A percentile compares a stretch with the other conserved stretches of the same genome.
These are phyloP conservation scores for Drosophila neocordata DNA, from an alignment of 1,140 invertebrate species.

Conservation along the genomic window DNA sequence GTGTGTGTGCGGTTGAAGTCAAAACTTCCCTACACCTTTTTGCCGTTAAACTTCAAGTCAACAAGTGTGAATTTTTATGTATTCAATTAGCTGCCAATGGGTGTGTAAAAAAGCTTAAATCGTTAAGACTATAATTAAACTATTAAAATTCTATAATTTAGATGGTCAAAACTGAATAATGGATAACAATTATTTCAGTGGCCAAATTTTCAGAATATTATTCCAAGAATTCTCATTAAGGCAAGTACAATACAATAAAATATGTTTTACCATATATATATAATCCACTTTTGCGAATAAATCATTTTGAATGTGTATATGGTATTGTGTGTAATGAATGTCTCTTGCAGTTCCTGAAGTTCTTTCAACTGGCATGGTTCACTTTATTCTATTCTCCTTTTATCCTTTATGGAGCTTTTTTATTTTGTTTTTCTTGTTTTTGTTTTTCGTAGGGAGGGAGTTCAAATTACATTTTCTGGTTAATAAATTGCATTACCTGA, in stretches of 20 bases:
- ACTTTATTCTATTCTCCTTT: neutral
- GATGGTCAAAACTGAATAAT: too few species aligned
- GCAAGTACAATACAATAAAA: too few species aligned
- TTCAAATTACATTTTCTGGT: constrained; percentile 7
- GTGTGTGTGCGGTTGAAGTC: neutral
- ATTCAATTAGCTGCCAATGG: constrained; percentile 64
- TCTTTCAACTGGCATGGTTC: neutral
- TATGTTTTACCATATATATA: too few species aligned
- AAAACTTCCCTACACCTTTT: constrained; percentile 10
- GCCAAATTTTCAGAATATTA: too few species aligned
- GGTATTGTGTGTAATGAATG: neutral
- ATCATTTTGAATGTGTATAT: neutral
- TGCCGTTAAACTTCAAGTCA: constrained; percentile 8
- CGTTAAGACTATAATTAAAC: neutral
- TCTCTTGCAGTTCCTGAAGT: neutral
- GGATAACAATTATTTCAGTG: too few species aligned
- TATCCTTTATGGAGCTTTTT: neutral
- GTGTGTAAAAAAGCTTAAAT: constrained; percentile 7
- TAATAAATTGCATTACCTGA: constrained; percentile 12
- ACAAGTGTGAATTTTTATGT: constrained; percentile 57
- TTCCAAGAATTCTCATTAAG: too few species aligned
- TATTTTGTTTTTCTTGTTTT: neutral
- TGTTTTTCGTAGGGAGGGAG: neutral
- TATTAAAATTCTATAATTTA: too few species aligned
- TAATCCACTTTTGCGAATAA: too few species aligned